phyloP scores from a whole-genome alignment of 2,113 vertebrate genomes.

The Erythrolamprus reginae region DNA sequence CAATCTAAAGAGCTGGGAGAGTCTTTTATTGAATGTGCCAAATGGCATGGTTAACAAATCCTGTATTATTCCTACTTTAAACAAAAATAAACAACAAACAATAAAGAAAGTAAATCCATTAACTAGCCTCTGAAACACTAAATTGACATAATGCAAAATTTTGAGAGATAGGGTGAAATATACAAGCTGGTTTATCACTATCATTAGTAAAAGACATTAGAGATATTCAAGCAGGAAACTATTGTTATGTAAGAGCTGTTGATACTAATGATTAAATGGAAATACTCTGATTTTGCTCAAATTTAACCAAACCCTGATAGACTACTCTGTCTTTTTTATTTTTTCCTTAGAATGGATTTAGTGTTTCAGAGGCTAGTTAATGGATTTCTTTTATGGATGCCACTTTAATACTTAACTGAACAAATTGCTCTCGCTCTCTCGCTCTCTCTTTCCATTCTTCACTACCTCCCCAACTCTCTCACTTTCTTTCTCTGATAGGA shows the following conservation, averaged over 20 bases:
- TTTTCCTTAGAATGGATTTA: constrained; percentile 1
- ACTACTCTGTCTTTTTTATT: neutral
- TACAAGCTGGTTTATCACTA: neutral
- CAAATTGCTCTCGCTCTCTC: neutral
- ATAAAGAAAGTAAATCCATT: no score
- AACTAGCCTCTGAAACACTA: no score
- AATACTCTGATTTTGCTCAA: neutral
- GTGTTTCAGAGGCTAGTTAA: neutral
- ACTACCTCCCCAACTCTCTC: neutral
- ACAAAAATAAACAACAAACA: neutral
- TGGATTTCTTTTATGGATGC: neutral
- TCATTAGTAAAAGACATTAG: neutral
- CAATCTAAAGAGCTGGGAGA: no score
- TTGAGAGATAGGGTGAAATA: neutral
- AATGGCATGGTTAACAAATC: no score
- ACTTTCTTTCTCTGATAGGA: neutral
- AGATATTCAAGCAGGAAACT: neutral
- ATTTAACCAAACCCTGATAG: neutral
- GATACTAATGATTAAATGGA: neutral
- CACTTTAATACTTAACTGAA: neutral
- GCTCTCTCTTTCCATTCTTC: neutral
- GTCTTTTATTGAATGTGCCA: no score
- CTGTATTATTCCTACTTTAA: neutral
- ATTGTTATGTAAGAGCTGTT: neutral
- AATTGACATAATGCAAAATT: neutral